Evolutionary conservation across 2,888 invertebrate genomes (phyloP).

Genomic region (Gortyna flavago): DNA sequence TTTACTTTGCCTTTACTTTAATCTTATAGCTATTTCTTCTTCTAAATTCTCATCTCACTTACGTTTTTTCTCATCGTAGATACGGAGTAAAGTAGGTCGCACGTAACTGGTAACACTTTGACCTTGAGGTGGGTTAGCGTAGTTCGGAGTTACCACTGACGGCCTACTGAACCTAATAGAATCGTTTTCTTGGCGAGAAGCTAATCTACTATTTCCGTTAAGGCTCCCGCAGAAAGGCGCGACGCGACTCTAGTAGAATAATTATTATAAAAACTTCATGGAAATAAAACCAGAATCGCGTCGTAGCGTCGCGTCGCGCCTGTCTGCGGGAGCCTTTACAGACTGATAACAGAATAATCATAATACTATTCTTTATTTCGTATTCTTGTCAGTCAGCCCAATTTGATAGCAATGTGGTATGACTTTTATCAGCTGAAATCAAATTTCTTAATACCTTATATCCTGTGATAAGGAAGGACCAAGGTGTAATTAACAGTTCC

Average conservation of each 20-base stretch:
- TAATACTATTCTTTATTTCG: constrained; percentile 11
- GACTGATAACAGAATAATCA: constrained; percentile 21
- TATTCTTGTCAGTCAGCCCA: constrained; percentile 9
- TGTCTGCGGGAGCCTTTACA: neutral
- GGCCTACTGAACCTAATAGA: neutral
- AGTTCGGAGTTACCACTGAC: neutral
- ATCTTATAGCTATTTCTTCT: neutral
- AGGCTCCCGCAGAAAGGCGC: neutral
- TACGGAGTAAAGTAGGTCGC: neutral
- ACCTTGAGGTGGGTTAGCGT: neutral
- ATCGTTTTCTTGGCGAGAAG: neutral
- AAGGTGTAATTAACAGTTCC: neutral
- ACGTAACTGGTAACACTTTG: neutral
- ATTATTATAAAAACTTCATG: neutral
- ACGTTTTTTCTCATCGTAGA: neutral
- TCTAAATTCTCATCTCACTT: neutral
- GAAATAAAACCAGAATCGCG: neutral
- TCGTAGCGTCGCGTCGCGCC: neutral
- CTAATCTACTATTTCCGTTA: neutral
- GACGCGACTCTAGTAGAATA: neutral
- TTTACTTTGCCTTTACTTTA: neutral
- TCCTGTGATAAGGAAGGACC: constrained; percentile 18
- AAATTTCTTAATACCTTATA: constrained; percentile 11
- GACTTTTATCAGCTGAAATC: constrained; percentile 38
- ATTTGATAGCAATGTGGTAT: constrained; percentile 27